Conservation (phyloP, 2,797 vertebrate genomes). For the Austrolebias charrua region DNA sequence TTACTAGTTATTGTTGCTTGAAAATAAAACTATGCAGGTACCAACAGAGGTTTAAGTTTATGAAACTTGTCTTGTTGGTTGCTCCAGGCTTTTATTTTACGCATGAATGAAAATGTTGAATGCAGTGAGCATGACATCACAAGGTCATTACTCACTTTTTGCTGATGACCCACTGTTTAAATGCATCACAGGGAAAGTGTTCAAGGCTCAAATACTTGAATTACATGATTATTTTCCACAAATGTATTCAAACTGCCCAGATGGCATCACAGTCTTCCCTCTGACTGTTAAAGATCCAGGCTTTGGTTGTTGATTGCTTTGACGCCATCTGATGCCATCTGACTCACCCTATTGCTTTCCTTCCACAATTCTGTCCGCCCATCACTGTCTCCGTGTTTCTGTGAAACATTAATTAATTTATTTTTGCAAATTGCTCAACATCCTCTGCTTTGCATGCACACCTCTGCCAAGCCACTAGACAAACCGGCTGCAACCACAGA, state of each 20-base stretch:
- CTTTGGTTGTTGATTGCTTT: constrained; percentile 30
- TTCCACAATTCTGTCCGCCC: constrained; percentile 35
- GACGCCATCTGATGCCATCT: constrained; percentile 33
- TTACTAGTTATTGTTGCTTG: neutral
- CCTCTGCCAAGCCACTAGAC: constrained; percentile 61
- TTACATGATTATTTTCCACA: constrained; percentile 30
- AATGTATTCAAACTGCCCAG: constrained; percentile 46
- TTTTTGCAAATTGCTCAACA: constrained; percentile 21
- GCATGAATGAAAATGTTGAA: constrained; percentile 34
- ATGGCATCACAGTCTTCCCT: constrained; percentile 50
- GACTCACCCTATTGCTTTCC: constrained; percentile 31
- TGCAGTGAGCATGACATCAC: constrained; percentile 19
- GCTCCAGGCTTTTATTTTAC: constrained; percentile 27
- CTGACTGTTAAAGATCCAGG: constrained; percentile 43
- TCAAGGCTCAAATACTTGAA: constrained; percentile 27
- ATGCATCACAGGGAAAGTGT: constrained; percentile 20
- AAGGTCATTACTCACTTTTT: constrained; percentile 36
- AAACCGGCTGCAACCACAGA: constrained; percentile 63
- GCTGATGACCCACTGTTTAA: constrained; percentile 28
- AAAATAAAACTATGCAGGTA: neutral
- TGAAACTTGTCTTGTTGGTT: constrained; percentile 20
- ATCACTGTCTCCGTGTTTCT: constrained; percentile 50
- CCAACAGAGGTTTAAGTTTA: constrained; percentile 1
- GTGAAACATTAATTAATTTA: constrained; percentile 53
- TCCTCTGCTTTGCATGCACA: constrained; percentile 36